Evolutionary conservation across 2,113 vertebrate genomes (phyloP).

Genomic region (Rhombomys opimus): DNA sequence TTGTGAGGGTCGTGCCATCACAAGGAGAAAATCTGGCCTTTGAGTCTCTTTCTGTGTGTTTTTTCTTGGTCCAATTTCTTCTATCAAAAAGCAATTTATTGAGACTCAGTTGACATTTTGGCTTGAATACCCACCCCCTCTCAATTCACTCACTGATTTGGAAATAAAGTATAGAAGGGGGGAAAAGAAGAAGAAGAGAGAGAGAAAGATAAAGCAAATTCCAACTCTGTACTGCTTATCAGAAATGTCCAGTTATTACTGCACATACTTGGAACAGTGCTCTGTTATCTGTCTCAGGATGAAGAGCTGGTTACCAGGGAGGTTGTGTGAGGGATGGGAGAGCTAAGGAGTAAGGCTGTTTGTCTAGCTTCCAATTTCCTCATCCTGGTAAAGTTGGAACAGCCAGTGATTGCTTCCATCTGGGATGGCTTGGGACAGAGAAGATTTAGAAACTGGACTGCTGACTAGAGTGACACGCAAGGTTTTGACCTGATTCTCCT

Average conservation of each 20-base stretch:
- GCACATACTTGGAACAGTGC: neutral
- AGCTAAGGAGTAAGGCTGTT: neutral
- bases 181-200: neutral
- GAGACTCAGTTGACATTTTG: neutral
- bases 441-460: neutral
- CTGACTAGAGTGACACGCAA: neutral
- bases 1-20: neutral
- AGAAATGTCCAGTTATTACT: neutral
- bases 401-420: neutral
- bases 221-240: conserved; percentile 8
- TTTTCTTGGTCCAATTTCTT: neutral
- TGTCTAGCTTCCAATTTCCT: neutral
- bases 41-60: neutral
- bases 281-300: neutral
- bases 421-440: neutral
- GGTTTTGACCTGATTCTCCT: neutral
- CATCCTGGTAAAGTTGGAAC: neutral
- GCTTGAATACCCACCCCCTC: neutral
- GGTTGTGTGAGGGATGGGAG: rapidly evolving
- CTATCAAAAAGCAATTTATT: neutral
- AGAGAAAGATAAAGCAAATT: neutral
- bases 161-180: neutral
- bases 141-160: conserved; percentile 4
- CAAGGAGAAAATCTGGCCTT: neutral
- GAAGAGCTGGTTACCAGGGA: neutral